Conservation (phyloP, 1,140 invertebrate genomes). For the Drosophila kohkoa region DNA sequence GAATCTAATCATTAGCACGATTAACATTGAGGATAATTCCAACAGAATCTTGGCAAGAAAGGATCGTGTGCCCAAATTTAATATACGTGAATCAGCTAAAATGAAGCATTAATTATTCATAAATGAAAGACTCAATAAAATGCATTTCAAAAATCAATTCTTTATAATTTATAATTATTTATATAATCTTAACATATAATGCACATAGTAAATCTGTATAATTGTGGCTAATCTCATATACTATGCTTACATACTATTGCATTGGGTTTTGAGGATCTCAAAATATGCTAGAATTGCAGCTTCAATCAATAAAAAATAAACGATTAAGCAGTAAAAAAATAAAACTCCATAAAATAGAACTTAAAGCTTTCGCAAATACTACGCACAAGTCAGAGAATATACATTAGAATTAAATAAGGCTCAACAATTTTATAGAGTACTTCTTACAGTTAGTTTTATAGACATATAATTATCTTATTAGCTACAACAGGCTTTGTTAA, state of each 20-base stretch:
- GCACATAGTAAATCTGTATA: conserved; percentile 34
- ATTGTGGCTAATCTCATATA: conserved; percentile 37
- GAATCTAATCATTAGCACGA: conserved; percentile 86
- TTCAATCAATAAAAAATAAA: conserved; percentile 12
- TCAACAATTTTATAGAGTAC: conserved; percentile 39
- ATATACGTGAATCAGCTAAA: conserved; percentile 81
- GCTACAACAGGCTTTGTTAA: conserved; percentile 41
- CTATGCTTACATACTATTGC: conserved; percentile 29
- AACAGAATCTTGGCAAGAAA: conserved; percentile 81
- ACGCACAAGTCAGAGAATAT: conserved; percentile 4
- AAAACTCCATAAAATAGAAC: conserved; percentile 14
- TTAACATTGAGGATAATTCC: conserved; percentile 85
- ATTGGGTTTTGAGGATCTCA: conserved; percentile 37
- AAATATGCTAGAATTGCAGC: conserved; percentile 29
- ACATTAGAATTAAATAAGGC: conserved; percentile 23
- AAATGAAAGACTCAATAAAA: background rate
- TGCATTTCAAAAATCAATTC: conserved; percentile 15
- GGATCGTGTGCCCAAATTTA: conserved; percentile 82
- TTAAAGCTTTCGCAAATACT: conserved; percentile 37
- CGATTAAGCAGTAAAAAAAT: conserved; percentile 7
- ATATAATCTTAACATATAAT: conserved; percentile 18
- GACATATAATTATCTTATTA: conserved; percentile 33
- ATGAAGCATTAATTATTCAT: conserved; percentile 57
- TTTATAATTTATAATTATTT: background rate
- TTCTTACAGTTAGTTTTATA: conserved; percentile 29